These are phyloP conservation scores for Sternarchorhynchus goeldii DNA, from an alignment of 2,797 vertebrate genomes.

Conservation along the genomic window DNA sequence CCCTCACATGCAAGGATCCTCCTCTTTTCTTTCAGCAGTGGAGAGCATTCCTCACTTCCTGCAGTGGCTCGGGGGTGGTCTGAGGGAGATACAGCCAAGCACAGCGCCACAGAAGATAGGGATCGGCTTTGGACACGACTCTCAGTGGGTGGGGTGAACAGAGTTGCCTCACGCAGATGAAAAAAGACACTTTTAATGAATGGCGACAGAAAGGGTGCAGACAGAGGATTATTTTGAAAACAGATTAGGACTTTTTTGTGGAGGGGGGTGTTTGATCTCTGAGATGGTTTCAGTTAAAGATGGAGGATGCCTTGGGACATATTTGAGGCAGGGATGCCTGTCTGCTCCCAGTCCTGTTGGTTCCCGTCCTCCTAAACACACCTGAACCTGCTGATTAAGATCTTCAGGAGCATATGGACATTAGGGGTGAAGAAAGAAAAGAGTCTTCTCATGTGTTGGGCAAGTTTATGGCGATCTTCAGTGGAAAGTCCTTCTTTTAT, in stretches of 20 bases:
- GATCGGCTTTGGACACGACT: constrained; percentile 73
- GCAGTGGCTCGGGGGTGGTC: constrained; percentile 72
- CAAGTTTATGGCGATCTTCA: no score
- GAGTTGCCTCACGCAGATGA: constrained; percentile 43
- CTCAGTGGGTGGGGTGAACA: constrained; percentile 51
- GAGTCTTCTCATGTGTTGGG: no score
- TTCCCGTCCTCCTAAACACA: constrained; percentile 1
- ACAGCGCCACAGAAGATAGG: constrained; percentile 74
- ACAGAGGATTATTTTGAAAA: constrained; percentile 10
- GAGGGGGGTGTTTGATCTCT: not conserved
- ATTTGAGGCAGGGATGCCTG: not conserved
- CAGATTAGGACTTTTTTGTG: constrained; percentile 4
- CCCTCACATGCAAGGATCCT: constrained; percentile 30
- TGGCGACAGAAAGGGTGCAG: constrained; percentile 30
- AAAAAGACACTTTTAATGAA: constrained; percentile 45
- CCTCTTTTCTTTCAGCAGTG: constrained; percentile 32
- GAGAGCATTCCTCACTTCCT: constrained; percentile 28
- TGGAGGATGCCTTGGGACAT: not conserved
- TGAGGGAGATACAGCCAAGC: constrained; percentile 68
- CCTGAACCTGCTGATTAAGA: constrained; percentile 1
- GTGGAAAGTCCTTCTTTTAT: no score
- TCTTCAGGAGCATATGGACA: not conserved
- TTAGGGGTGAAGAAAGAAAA: not conserved
- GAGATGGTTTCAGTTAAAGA: constrained; percentile 17
- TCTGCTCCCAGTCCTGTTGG: not conserved